Evolutionary conservation across 1,140 invertebrate species (phyloP).

Genomic region (Drosophila quadrilineata): DNA sequence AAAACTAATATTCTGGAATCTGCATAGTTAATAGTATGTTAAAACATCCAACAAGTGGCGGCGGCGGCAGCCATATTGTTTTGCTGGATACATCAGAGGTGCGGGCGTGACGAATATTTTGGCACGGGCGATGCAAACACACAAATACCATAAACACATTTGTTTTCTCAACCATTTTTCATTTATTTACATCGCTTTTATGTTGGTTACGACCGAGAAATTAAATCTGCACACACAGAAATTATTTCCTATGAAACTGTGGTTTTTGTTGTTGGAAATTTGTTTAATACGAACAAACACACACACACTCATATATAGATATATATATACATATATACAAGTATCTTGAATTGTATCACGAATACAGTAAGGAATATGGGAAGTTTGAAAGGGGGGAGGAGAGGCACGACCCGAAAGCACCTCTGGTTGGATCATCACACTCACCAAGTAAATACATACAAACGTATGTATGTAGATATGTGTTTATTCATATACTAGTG

Average conservation of each 20-base stretch:
- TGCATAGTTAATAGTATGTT: constrained; percentile 38
- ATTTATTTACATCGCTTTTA: constrained; percentile 2
- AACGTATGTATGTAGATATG: constrained; percentile 21
- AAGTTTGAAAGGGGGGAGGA: neutral
- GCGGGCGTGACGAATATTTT: constrained; percentile 42
- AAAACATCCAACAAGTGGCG: constrained; percentile 68
- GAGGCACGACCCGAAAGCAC: constrained; percentile 40
- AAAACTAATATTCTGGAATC: constrained; percentile 3
- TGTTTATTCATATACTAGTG: constrained; percentile 31
- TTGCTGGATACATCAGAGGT: constrained; percentile 48
- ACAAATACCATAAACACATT: constrained; percentile 1
- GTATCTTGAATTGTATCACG: constrained; percentile 28
- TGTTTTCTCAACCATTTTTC: neutral
- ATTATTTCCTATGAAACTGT: neutral
- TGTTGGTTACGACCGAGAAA: neutral
- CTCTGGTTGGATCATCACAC: constrained; percentile 47
- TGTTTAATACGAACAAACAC: constrained; percentile 1
- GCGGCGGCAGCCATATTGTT: constrained; percentile 64
- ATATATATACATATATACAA: constrained; percentile 1
- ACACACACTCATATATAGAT: neutral
- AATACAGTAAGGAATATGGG: constrained; percentile 23
- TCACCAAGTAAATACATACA: constrained; percentile 37
- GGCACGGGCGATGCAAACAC: constrained; percentile 14
- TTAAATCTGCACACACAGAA: neutral
- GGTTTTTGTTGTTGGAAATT: neutral